Base-by-base conservation (phyloP, 2,797 vertebrate genomes). In the Acestrorhynchus altus region DNA sequence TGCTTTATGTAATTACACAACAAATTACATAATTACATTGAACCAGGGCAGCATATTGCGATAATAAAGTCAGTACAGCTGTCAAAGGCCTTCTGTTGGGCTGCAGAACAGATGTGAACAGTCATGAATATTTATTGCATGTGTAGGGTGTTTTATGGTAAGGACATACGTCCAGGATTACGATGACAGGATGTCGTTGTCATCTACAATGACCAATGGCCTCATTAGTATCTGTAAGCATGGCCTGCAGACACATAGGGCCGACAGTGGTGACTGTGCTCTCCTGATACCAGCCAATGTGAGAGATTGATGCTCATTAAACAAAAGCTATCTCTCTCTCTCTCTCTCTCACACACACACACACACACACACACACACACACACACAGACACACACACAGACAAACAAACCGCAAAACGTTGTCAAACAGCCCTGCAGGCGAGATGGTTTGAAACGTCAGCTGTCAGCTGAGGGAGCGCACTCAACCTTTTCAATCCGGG, bases 361-460 rank as follows among this genome's bases (percentile, higher is more conserved):
- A 8, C 77, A 57, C 57, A 49, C 83, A 63, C 52, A 67, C 24
- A 72, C 69, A 83, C 61, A 83, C 76, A 80, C 60, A 74, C 78
- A 81, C 47, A 84, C n/a, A 64, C 52, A 67, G n/a, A 73, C 69
- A 83, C 61, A 83, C 76, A 80, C 60, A 74, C 78, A 66, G 10
- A 71, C 77, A 67, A 31, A n/a, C 18, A 71, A 63, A 74, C 67
- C 47, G 16, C 16, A 7, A 59, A 26, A 24, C 11, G 1, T 75
- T 40, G 46, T 51, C 7, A 39, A 52, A 78, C 40, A 51, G 18
- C n/a, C 42, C 42, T 12, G 3, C 40, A 11, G 12, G 11, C 4
- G 12, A 49, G 46, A 18, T 16, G 4, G 46, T 16, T n/a, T 52
- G 49, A 20, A 22, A 18, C 47, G 47, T 18, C 16, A 8, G 4